Percentiles rank a stretch among this genome's conserved stretches.
Conservation (phyloP, 2,113 vertebrate genomes). For the Trichechus manatus region DNA sequence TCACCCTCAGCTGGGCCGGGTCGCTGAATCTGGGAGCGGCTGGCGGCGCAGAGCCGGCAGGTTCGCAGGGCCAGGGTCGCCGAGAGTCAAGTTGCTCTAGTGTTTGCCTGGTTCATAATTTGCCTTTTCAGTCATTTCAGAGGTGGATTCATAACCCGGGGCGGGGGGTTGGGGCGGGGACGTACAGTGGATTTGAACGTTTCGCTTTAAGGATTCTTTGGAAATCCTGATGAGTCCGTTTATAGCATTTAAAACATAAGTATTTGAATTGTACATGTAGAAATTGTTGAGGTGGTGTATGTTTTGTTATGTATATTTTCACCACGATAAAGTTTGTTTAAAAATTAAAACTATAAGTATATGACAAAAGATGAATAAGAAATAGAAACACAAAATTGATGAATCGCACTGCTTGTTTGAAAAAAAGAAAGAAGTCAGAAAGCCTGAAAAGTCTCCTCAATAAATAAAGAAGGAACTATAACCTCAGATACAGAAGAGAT, state of each 20-base stretch:
- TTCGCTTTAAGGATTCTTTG: neutral
- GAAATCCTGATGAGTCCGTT: constrained; percentile 33
- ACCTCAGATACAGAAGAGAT: neutral
- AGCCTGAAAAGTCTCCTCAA: neutral
- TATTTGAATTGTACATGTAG: neutral
- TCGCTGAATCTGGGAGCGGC: neutral
- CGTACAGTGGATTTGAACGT: neutral
- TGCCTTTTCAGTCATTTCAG: constrained; percentile 30
- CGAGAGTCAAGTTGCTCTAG: neutral
- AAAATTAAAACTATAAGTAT: neutral
- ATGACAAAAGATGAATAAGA: constrained; percentile 37
- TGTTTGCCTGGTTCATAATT: neutral
- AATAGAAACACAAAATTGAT: neutral
- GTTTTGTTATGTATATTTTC: neutral
- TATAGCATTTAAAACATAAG: constrained; percentile 13
- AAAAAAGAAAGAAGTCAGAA: neutral
- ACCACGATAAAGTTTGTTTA: neutral
- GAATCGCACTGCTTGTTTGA: neutral
- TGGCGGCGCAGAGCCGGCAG: neutral
- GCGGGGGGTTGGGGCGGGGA: neutral
- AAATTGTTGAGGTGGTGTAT: neutral
- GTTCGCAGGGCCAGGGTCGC: neutral
- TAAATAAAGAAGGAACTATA: neutral
- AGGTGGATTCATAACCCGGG: neutral
- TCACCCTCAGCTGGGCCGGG: neutral